phyloP scores from a whole-genome alignment of 2,113 vertebrate genomes.

The Amblyornis subalaris region DNA sequence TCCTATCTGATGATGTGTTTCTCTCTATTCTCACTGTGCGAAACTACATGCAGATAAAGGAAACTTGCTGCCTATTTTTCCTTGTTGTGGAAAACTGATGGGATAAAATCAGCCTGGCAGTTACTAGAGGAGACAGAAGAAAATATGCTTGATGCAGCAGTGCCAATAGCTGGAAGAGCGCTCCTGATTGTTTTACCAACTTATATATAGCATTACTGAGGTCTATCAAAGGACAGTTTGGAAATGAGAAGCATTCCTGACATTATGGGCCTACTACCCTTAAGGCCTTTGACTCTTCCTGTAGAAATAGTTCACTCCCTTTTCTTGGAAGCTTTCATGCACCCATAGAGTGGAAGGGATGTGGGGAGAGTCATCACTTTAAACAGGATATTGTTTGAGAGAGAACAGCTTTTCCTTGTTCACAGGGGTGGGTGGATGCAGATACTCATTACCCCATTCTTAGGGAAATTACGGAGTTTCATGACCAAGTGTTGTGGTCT shows the following conservation, averaged over 20 bases:
- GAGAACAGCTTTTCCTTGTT: constrained; percentile 24
- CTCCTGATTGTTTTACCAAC: background rate
- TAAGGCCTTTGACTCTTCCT: background rate
- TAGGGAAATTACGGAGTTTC: constrained; percentile 27
- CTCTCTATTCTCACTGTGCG: background rate
- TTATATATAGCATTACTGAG: background rate
- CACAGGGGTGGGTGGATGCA: background rate
- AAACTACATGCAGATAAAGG: constrained; percentile 17
- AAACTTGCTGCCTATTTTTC: constrained; percentile 21
- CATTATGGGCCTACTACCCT: background rate
- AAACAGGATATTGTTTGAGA: constrained; percentile 1
- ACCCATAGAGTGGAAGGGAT: background rate
- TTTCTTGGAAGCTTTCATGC: background rate
- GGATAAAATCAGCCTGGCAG: constrained; percentile 25
- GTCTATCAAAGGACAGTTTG: background rate
- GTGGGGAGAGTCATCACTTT: background rate
- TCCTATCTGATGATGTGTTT: constrained; percentile 41
- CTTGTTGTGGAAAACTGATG: constrained; percentile 14
- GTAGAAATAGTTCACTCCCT: background rate
- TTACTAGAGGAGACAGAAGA: background rate
- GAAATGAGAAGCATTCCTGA: background rate
- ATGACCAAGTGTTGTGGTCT: background rate
- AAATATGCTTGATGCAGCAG: background rate
- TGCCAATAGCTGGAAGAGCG: background rate
- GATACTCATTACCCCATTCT: constrained; percentile 8